phyloP scores from a whole-genome alignment of 1,140 invertebrate genomes.

The Pogonus chalceus region DNA sequence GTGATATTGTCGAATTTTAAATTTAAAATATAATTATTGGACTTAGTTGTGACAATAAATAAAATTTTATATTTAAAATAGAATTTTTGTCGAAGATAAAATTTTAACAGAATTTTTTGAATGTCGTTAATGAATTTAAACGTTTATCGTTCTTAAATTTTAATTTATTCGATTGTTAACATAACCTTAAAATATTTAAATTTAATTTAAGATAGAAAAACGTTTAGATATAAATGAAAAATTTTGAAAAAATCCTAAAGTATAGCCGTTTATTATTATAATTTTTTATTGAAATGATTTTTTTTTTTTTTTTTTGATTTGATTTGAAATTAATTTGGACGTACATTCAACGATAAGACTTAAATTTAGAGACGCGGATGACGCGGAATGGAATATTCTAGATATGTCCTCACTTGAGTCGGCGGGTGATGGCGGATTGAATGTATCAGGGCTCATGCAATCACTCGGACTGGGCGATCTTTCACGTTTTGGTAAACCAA shows the following conservation, averaged over 20 bases:
- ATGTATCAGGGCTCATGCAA: constrained; percentile 73
- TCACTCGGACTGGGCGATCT: constrained; percentile 73
- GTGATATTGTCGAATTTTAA: no score
- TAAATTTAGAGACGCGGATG: background rate
- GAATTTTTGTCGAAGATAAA: no score
- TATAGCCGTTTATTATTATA: background rate
- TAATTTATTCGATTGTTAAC: no score
- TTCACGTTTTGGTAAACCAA: constrained; percentile 59
- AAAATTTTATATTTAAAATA: no score
- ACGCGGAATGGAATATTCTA: constrained; percentile 16
- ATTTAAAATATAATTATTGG: no score
- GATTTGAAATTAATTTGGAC: background rate
- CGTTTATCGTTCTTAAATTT: no score
- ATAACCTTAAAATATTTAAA: no score
- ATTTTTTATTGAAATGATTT: background rate
- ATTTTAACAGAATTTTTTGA: no score
- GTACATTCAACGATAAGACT: background rate
- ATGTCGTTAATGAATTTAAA: no score
- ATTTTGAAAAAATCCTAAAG: background rate
- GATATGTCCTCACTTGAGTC: constrained; percentile 60
- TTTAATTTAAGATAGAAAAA: no score
- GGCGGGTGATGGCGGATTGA: constrained; percentile 75
- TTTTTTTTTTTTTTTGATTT: no score
- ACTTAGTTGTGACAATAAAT: no score
- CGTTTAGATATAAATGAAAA: background rate